These are phyloP conservation scores for Coptodon bakossiorum DNA, from an alignment of 2,113 vertebrate species.

Conservation along the genomic window DNA sequence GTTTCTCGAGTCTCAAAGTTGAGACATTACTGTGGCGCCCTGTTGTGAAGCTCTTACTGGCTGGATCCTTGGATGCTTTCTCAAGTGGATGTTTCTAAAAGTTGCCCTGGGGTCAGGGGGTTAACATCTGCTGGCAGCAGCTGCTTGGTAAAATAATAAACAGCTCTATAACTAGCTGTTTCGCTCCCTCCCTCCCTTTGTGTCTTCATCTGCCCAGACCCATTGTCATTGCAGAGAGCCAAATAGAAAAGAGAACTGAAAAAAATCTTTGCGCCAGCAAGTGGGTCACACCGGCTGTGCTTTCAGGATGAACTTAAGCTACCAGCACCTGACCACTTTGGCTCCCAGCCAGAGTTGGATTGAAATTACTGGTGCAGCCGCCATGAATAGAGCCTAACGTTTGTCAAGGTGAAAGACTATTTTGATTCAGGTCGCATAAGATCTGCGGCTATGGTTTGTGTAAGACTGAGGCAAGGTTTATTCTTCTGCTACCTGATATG, in stretches of 20 bases:
- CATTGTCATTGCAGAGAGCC: slow-evolving; percentile 74
- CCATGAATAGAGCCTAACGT: slow-evolving; percentile 67
- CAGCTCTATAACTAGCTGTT: neutral
- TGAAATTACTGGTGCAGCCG: slow-evolving; percentile 75
- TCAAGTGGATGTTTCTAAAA: neutral
- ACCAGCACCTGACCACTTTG: slow-evolving; percentile 73
- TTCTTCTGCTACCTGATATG: neutral
- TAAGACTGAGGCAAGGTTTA: neutral
- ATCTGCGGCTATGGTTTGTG: neutral
- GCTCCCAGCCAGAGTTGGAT: slow-evolving; percentile 77
- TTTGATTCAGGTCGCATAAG: neutral
- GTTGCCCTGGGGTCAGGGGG: neutral
- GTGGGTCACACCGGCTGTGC: slow-evolving; percentile 73
- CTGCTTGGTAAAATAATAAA: neutral
- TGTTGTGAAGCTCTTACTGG: neutral
- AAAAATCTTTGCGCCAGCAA: slow-evolving; percentile 70
- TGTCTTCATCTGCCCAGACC: slow-evolving; percentile 71
- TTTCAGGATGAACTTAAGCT: slow-evolving; percentile 81
- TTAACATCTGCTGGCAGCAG: neutral
- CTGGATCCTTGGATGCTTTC: neutral
- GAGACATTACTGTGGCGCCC: neutral
- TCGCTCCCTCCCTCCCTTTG: neutral
- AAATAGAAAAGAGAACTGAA: slow-evolving; percentile 75
- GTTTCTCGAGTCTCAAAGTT: neutral
- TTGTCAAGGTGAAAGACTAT: slow-evolving; percentile 64